These are phyloP conservation scores for Brachyrhaphis roseni DNA, from an alignment of 2,797 vertebrate genomes.

Conservation along the genomic window DNA sequence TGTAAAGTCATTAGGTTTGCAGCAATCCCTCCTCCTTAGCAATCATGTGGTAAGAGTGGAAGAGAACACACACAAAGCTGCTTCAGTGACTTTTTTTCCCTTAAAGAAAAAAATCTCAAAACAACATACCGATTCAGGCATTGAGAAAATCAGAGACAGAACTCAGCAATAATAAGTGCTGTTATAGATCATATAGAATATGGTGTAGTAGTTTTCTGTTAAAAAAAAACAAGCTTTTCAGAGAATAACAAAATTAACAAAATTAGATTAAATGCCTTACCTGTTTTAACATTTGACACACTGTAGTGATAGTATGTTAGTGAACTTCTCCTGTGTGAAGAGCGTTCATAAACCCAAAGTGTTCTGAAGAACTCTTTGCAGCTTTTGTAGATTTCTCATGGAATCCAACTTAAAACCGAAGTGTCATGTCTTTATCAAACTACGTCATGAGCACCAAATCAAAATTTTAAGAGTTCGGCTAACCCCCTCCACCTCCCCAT, in stretches of 20 bases:
- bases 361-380: background rate
- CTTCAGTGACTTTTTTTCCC: background rate
- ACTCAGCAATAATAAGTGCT: background rate
- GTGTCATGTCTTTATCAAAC: background rate
- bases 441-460: background rate
- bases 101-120: background rate
- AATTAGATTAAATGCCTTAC: background rate
- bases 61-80: background rate
- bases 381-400: background rate
- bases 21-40: background rate
- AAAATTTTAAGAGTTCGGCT: background rate
- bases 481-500: accelerated
- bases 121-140: background rate
- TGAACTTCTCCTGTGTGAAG: background rate
- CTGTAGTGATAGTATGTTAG: background rate
- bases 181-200: background rate
- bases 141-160: background rate
- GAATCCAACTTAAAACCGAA: background rate
- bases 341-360: background rate
- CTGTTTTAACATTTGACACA: background rate
- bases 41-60: background rate
- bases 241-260: background rate
- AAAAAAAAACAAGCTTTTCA: background rate
- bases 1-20: background rate
- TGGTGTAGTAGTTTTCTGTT: background rate